Evolutionary conservation across 2,888 invertebrate genomes (phyloP).

Genomic region (Lycocerus yunnanus): DNA sequence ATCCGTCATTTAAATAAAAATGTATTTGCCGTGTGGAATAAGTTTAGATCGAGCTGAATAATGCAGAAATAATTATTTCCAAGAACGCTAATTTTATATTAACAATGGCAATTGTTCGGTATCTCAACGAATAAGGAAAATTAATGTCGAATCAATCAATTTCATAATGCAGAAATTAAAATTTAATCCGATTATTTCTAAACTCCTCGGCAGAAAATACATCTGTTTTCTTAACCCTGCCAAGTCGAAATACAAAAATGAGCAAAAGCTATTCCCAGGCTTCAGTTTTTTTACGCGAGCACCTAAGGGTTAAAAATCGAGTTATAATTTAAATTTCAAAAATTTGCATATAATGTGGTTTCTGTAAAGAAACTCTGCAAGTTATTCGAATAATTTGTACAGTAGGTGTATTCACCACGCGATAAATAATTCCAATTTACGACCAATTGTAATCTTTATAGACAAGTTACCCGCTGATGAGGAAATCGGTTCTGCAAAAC

Average conservation of each 20-base stretch:
- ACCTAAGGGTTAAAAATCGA: neutral
- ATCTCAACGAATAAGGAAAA: neutral
- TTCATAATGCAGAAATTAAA: neutral
- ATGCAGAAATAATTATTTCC: neutral
- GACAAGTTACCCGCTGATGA: neutral
- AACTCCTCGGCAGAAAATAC: neutral
- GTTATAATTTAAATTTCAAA: neutral
- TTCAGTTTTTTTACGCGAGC: neutral
- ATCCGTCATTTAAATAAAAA: neutral
- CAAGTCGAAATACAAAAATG: neutral
- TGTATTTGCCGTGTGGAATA: neutral
- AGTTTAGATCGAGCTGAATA: neutral
- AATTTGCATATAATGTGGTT: neutral
- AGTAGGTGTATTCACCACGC: neutral
- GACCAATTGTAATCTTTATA: neutral
- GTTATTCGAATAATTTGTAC: neutral
- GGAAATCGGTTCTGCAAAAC: neutral
- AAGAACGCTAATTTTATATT: neutral
- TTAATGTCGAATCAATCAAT: neutral
- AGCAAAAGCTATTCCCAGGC: neutral
- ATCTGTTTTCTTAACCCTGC: neutral
- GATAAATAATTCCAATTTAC: neutral
- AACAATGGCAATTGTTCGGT: neutral
- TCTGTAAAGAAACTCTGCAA: neutral
- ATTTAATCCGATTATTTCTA: neutral